These are phyloP conservation scores for Acromyrmex charruanus DNA, from an alignment of 1,140 invertebrate genomes.

Conservation along the genomic window DNA sequence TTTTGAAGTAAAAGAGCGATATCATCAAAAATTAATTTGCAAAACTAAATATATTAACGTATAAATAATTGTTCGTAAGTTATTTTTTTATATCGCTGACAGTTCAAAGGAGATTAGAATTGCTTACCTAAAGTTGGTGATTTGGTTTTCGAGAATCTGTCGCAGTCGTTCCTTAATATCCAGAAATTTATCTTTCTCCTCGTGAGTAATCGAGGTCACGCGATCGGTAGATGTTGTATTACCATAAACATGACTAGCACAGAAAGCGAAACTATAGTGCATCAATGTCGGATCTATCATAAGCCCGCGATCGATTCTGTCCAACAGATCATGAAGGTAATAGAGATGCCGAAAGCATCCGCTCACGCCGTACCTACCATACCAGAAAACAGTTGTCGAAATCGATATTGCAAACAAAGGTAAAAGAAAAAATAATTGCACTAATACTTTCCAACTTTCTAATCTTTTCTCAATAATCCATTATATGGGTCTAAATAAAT, in stretches of 20 bases:
- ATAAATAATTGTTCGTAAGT: slow-evolving; percentile 5
- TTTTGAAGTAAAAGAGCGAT: background rate
- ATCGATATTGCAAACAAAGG: background rate
- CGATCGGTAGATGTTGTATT: slow-evolving; percentile 95
- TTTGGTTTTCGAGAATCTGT: slow-evolving; percentile 98
- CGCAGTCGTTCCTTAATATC: slow-evolving; percentile 98
- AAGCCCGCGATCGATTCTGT: slow-evolving; percentile 97
- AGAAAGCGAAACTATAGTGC: slow-evolving; percentile 99
- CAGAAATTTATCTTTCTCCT: slow-evolving; percentile 99
- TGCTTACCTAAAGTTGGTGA: slow-evolving; percentile 97
- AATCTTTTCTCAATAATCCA: background rate
- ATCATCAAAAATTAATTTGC: background rate
- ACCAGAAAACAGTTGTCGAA: slow-evolving; percentile 12
- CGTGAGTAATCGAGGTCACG: slow-evolving; percentile 98
- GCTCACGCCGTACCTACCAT: slow-evolving; percentile 95
- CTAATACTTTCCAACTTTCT: background rate
- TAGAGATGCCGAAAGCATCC: slow-evolving; percentile 98
- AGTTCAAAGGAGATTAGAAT: background rate
- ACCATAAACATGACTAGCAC: slow-evolving; percentile 99
- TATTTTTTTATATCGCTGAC: background rate
- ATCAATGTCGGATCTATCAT: slow-evolving; percentile 99
- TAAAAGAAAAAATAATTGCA: background rate
- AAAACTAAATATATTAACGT: background rate
- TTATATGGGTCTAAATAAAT: too few species aligned
- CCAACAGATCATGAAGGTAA: slow-evolving; percentile 98